These are phyloP conservation scores for Pipistrellus kuhlii DNA, from an alignment of 2,797 vertebrate genomes.

Conservation along the genomic window DNA sequence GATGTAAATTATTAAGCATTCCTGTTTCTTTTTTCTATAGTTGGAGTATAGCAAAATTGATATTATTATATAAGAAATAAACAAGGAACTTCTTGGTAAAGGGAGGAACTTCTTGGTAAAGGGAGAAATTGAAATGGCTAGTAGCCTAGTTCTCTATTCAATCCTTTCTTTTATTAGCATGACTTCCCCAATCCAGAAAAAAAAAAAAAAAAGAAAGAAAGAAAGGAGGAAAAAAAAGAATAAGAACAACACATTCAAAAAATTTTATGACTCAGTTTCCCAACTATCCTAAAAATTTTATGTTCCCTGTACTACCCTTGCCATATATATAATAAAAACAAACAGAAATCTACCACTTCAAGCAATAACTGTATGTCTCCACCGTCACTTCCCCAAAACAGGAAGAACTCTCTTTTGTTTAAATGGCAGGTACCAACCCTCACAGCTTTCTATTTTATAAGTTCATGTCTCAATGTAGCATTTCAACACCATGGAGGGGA, in stretches of 20 bases:
- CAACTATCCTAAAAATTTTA: conserved; percentile 7
- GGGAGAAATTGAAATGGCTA: too few relatives aligned
- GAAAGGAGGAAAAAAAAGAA: too few relatives aligned
- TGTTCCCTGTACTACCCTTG: neutral
- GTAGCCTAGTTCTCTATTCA: neutral
- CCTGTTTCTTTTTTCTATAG: neutral
- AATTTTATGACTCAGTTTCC: neutral
- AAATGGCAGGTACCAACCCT: neutral
- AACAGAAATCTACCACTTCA: neutral
- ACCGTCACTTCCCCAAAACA: neutral
- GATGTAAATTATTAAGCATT: neutral
- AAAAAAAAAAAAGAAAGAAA: too few relatives aligned
- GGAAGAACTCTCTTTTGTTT: neutral
- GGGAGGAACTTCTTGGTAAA: conserved; percentile 33
- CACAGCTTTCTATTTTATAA: neutral
- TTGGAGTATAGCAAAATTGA: neutral
- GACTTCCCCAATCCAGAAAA: neutral
- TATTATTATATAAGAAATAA: conserved; percentile 16
- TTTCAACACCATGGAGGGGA: conserved; percentile 5
- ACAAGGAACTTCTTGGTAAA: conserved; percentile 42
- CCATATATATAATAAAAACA: neutral
- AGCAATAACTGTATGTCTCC: neutral
- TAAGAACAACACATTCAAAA: too few relatives aligned
- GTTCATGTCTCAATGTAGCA: neutral
- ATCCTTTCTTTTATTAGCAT: neutral